Conservation (phyloP, 2,113 vertebrate genomes). For the Aspidoscelis tigris region DNA sequence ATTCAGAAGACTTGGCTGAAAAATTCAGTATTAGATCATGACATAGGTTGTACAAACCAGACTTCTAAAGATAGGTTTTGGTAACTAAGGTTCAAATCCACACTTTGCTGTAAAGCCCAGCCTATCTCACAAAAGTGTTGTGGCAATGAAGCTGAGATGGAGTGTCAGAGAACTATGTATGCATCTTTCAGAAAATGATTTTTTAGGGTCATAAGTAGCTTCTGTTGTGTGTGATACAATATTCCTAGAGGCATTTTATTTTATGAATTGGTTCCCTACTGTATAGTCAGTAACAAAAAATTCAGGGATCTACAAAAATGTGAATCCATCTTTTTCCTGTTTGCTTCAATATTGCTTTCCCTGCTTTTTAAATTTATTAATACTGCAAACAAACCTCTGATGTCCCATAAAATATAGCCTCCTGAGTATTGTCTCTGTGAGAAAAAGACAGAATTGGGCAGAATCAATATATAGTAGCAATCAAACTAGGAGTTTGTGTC, state of each 20-base stretch:
- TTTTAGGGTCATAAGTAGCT: background rate
- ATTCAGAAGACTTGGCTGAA: background rate
- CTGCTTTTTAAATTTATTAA: too few relatives aligned
- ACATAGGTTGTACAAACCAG: background rate
- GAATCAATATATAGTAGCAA: too few relatives aligned
- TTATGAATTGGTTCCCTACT: background rate
- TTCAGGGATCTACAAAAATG: background rate
- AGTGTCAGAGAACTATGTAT: background rate
- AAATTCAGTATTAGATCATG: background rate
- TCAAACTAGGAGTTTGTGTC: too few relatives aligned
- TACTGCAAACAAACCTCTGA: too few relatives aligned
- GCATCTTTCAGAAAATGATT: background rate
- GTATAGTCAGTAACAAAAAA: background rate
- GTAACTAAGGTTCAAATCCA: too few relatives aligned
- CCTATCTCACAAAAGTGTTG: too few relatives aligned
- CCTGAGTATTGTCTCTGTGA: too few relatives aligned
- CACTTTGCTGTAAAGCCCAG: too few relatives aligned
- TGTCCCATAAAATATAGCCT: too few relatives aligned
- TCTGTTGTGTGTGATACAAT: background rate
- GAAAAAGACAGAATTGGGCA: too few relatives aligned
- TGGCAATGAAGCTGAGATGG: too few relatives aligned
- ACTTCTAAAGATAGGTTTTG: too few relatives aligned
- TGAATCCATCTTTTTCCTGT: background rate
- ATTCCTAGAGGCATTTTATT: background rate
- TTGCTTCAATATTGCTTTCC: background rate